Evolutionary conservation across 1,140 invertebrate species (phyloP).

Genomic region (Charaxes varanes): DNA sequence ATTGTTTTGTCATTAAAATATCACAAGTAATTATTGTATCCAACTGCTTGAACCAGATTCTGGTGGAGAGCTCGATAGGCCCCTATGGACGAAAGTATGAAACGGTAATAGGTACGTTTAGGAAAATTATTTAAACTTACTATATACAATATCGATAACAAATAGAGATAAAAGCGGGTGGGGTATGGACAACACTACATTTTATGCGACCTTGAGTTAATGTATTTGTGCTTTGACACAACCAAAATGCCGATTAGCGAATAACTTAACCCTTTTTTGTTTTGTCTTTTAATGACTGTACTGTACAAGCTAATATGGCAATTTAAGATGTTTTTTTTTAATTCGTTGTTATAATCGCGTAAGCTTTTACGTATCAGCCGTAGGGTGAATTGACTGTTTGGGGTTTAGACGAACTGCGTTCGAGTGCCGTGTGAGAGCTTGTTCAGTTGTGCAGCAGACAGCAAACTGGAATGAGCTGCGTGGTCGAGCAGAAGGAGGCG

Average conservation of each 20-base stretch:
- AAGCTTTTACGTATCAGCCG: background rate
- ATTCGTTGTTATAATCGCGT: no score
- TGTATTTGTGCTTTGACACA: conserved; percentile 25
- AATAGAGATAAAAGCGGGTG: conserved; percentile 1
- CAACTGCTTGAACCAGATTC: conserved; percentile 17
- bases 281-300: background rate
- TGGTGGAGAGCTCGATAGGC: no score
- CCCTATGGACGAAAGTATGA: conserved; percentile 22
- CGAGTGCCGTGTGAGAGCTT: conserved; percentile 51
- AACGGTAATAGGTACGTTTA: background rate
- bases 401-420: conserved; percentile 53
- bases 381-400: conserved; percentile 6
- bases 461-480: conserved; percentile 53
- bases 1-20: conserved; percentile 22
- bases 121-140: background rate
- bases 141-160: background rate
- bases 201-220: conserved; percentile 3
- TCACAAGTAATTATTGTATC: conserved; percentile 28
- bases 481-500: conserved; percentile 54
- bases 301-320: background rate
- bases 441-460: conserved; percentile 55
- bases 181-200: conserved; percentile 4
- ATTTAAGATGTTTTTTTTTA: no score
- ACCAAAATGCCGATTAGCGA: conserved; percentile 9
- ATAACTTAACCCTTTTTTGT: background rate